Evolutionary conservation across 2,797 vertebrate genomes (phyloP).

Genomic region (Bucorvus abyssinicus): DNA sequence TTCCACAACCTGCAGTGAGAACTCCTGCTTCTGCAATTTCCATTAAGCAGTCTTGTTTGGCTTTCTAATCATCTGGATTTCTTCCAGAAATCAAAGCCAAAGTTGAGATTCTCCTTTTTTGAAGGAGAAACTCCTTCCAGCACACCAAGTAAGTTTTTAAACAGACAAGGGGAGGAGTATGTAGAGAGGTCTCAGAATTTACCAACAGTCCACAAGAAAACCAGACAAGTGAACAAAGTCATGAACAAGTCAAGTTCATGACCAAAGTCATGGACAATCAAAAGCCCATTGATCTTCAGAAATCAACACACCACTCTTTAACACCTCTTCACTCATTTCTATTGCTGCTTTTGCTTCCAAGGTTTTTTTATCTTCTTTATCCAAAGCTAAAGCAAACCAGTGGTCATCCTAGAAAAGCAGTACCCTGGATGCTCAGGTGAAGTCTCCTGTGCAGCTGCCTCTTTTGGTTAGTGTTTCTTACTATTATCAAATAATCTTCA

Average conservation of each 20-base stretch:
- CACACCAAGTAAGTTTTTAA: background rate
- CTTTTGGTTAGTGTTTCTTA: background rate
- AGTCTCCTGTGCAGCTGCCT: background rate
- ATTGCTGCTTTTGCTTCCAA: background rate
- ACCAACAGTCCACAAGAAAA: background rate
- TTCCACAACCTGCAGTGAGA: constrained; percentile 27
- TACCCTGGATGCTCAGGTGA: background rate
- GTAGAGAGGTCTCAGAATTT: background rate
- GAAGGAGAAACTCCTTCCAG: constrained; percentile 13
- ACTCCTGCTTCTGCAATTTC: constrained; percentile 45
- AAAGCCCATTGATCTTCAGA: background rate
- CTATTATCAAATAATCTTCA: background rate
- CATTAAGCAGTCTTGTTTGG: constrained; percentile 53
- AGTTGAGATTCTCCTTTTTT: background rate
- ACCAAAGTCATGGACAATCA: background rate
- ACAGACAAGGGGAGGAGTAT: background rate
- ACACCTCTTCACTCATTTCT: background rate
- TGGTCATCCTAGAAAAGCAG: background rate
- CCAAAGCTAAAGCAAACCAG: background rate
- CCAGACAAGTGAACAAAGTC: background rate
- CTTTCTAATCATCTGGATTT: constrained; percentile 57
- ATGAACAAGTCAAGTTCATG: too few species aligned
- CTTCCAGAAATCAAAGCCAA: constrained; percentile 50
- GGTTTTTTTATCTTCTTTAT: background rate
- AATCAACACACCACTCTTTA: background rate